phyloP scores from a whole-genome alignment of 2,888 invertebrate species.

The Conomelus anceps region DNA sequence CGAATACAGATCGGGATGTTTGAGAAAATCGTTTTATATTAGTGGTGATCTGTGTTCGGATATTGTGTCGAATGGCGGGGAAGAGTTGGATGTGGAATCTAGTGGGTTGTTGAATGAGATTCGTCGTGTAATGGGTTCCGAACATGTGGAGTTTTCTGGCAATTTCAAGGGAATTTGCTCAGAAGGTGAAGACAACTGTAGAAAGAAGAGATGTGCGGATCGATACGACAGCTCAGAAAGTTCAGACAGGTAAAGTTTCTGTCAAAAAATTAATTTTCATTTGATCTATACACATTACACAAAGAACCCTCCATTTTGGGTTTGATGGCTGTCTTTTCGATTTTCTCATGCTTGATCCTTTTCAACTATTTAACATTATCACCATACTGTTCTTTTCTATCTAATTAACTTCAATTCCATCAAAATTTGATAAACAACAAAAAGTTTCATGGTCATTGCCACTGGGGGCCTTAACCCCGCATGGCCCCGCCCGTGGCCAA shows the following conservation, averaged over 20 bases:
- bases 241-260: constrained; percentile 73
- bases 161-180: constrained; percentile 20
- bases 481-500: constrained; percentile 1
- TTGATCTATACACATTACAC: background rate
- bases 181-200: constrained; percentile 43
- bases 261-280: constrained; percentile 9
- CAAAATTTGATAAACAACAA: background rate
- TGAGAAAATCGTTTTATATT: constrained; percentile 20
- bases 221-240: constrained; percentile 90
- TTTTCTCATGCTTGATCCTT: too few species aligned
- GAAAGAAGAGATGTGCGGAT: constrained; percentile 81
- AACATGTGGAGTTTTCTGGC: constrained; percentile 22
- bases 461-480: constrained; percentile 8
- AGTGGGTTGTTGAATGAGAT: constrained; percentile 20
- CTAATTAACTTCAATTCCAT: background rate
- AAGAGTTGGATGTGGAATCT: constrained; percentile 18
- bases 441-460: constrained; percentile 10
- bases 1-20: constrained; percentile 22
- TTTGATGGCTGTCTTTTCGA: background rate
- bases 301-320: background rate
- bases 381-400: background rate
- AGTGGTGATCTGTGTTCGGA: constrained; percentile 25
- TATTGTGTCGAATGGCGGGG: constrained; percentile 21
- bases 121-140: constrained; percentile 24
- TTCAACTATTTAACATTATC: background rate